Evolutionary conservation across 1,140 invertebrate genomes (phyloP).

Genomic region (Sweltsa coloradensis): DNA sequence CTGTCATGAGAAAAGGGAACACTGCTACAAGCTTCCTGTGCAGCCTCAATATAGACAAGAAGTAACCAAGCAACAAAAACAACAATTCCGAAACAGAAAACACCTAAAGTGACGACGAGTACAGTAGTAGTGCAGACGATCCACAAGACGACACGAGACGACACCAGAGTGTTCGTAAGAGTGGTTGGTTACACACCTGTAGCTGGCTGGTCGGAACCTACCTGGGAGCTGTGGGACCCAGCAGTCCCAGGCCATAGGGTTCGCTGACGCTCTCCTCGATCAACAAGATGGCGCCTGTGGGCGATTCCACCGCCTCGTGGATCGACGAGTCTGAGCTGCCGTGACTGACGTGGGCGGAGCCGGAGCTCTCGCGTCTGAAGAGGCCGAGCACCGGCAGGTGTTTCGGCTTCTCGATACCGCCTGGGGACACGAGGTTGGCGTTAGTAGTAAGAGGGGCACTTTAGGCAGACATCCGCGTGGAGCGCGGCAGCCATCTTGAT

Average conservation of each 20-base stretch:
- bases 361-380: slow-evolving; percentile 32
- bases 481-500: not conserved
- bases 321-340: slow-evolving; percentile 4
- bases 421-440: slow-evolving; percentile 20
- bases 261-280: slow-evolving; percentile 9
- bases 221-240: not conserved
- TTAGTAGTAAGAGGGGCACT: slow-evolving; percentile 4
- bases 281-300: slow-evolving; percentile 7
- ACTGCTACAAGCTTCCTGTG: no score
- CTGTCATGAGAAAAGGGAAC: no score
- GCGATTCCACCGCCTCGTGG: not conserved
- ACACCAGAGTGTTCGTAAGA: no score
- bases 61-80: no score
- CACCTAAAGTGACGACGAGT: no score
- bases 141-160: no score
- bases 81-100: no score
- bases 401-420: slow-evolving; percentile 36
- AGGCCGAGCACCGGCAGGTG: slow-evolving; percentile 36
- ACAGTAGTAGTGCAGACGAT: no score
- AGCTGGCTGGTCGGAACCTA: no score
- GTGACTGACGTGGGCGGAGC: slow-evolving; percentile 14
- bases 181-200: no score
- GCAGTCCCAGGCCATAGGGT: slow-evolving; percentile 4
- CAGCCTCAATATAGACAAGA: no score
- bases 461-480: slow-evolving; percentile 1